Conservation (phyloP, 1,140 invertebrate genomes). For the fruit fly (Drosophila melanogaster) region DNA sequence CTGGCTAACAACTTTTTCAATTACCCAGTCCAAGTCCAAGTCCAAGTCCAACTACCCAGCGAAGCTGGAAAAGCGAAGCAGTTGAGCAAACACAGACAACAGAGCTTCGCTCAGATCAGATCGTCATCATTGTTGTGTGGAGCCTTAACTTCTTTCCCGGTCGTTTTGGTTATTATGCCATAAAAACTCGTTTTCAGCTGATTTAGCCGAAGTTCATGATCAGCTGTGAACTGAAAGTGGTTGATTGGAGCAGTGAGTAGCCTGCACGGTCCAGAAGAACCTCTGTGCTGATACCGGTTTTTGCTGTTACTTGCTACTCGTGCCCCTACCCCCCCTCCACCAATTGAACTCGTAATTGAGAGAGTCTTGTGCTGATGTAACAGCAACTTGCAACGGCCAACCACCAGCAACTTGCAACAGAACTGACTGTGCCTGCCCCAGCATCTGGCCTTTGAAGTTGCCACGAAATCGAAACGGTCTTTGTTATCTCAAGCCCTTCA, state of each 20-base stretch:
- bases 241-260: conserved; percentile 54
- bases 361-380: conserved; percentile 74
- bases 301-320: conserved; percentile 78
- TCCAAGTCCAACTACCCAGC: conserved; percentile 1
- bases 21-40: conserved; percentile 41
- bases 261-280: conserved; percentile 54
- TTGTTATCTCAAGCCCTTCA: conserved; percentile 63
- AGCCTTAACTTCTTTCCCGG: conserved; percentile 28
- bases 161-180: conserved; percentile 76
- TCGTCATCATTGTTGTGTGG: conserved; percentile 58
- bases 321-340: conserved; percentile 37
- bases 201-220: conserved; percentile 73
- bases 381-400: conserved; percentile 50
- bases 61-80: conserved; percentile 22
- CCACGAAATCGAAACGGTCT: conserved; percentile 46
- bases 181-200: conserved; percentile 82
- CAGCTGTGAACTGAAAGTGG: conserved; percentile 81
- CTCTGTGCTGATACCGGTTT: conserved; percentile 65
- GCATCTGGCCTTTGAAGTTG: conserved; percentile 57
- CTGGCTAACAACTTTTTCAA: conserved; percentile 81
- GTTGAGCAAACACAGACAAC: conserved; percentile 30
- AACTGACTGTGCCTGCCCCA: conserved; percentile 23
- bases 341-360: conserved; percentile 79
- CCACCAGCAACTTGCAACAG: conserved; percentile 29
- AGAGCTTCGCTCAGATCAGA: conserved; percentile 25